Percentiles rank a stretch among this genome's conserved stretches.
Evolutionary conservation across 2,888 invertebrate species (phyloP).

Genomic region (Eristalinus aeneus): DNA sequence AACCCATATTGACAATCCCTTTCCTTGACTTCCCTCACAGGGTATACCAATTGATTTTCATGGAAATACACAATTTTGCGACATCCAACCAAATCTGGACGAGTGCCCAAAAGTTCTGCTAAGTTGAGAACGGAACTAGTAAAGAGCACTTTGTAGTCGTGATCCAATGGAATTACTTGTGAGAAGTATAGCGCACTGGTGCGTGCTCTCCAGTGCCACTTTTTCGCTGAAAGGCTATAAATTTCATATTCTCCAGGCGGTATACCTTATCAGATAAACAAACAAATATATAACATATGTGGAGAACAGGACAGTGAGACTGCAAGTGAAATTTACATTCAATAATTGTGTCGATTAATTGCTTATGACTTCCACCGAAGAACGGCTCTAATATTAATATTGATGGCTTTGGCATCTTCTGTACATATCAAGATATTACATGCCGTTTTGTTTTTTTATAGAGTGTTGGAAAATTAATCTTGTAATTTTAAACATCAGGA

Average conservation of each 20-base stretch:
- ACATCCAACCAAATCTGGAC: conserved; percentile 83
- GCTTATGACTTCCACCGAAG: conserved; percentile 88
- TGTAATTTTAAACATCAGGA: background rate
- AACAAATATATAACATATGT: conserved; percentile 17
- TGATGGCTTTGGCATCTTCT: conserved; percentile 75
- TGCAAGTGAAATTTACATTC: conserved; percentile 75
- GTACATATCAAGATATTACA: background rate
- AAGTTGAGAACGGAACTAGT: conserved; percentile 87
- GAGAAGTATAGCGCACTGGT: conserved; percentile 85
- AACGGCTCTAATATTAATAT: conserved; percentile 86
- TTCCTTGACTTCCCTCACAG: conserved; percentile 84
- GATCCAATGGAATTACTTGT: conserved; percentile 82
- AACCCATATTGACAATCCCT: conserved; percentile 89
- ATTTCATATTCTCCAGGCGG: conserved; percentile 79
- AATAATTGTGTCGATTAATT: conserved; percentile 83
- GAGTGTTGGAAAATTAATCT: background rate
- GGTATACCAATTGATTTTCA: conserved; percentile 89
- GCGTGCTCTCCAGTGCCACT: conserved; percentile 90
- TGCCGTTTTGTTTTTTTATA: background rate
- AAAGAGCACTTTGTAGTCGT: conserved; percentile 83
- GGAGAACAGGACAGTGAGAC: background rate
- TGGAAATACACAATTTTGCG: conserved; percentile 89
- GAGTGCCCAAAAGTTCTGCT: conserved; percentile 85
- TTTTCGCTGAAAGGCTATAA: conserved; percentile 85
- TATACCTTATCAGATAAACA: conserved; percentile 74